Percentiles rank a stretch among this genome's conserved stretches.
Conservation (phyloP, 2,113 vertebrate species). For the Mormoops blainvillei region DNA sequence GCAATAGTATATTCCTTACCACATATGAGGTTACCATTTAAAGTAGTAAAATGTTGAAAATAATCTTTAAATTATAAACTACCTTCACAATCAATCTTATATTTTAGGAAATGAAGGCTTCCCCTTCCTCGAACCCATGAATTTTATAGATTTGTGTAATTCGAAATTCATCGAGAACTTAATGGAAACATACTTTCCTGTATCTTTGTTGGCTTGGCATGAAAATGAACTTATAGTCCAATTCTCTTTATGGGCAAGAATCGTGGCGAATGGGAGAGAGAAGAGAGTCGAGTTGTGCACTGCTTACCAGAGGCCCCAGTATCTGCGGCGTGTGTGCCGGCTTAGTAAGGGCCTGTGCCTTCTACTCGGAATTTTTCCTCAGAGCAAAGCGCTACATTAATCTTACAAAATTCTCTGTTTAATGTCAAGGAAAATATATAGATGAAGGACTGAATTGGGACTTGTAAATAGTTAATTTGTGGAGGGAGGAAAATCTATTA, state of each 20-base stretch:
- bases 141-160: not conserved
- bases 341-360: not conserved
- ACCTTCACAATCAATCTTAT: not conserved
- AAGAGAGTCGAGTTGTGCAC: not conserved
- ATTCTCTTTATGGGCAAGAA: not conserved
- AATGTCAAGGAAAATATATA: not conserved
- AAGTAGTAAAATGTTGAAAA: not conserved
- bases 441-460: not conserved
- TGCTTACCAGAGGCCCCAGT: not conserved
- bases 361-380: not conserved
- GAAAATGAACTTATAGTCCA: not conserved
- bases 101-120: not conserved
- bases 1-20: not conserved
- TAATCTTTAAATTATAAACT: not conserved
- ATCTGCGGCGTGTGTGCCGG: not conserved
- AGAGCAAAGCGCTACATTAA: not conserved
- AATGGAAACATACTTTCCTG: not conserved
- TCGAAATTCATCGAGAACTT: not conserved
- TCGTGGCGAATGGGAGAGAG: not conserved
- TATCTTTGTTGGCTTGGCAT: not conserved
- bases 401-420: not conserved
- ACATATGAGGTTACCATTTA: not conserved
- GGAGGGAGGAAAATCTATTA: not conserved
- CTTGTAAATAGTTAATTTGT: constrained; percentile 19
- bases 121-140: not conserved